Evolutionary conservation across 1,140 invertebrate genomes (phyloP), one percentile per base, ranked within the genome.

Genomic region (Trypoxylus dichotomus): DNA sequence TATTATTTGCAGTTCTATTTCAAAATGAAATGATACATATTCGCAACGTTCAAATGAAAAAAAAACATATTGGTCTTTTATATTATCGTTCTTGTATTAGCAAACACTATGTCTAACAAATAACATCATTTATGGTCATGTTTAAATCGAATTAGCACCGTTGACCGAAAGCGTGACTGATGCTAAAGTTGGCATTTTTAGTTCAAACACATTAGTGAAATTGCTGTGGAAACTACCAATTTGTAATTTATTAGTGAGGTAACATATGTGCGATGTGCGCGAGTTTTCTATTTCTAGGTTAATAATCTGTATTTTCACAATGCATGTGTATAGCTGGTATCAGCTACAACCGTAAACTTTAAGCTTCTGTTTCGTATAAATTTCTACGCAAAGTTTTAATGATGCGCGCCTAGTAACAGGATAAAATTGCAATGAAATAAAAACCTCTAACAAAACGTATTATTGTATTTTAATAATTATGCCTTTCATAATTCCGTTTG

Each of bases 81-180:
- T 24, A 68, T 68, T 68, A 68, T 68, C 60, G 24, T 27, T 68
- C 21, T 11, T 24, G 15, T 29, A 15, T 24, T 24, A 24, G 24
- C 27, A 68, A 68, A 68, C 32, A 7, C 11, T 68, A 29, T 2
- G 8, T 19, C 24, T 6, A 29, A 29, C 27, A 13, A 8, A 24
- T 68, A 68, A 29, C 60, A 24, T 68, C 27, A 68, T 68, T 54
- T 68, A 24, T 15, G 27, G 13, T 24, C 27, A 68, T 21, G 5
- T 58, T 58, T 58, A 58, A 68, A 29, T 68, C 24, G 25, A 68
- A 68, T 68, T 68, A 29, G 60, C 60, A 68, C 60, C 10, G 60
- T 27, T 68, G 60, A 15, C 7, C 27, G 24, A 68, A 29, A 68
- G 60, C 60, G 60, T 68, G 60, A 68, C 60, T 29, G 27, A 24